phyloP scores from a whole-genome alignment of 2,113 vertebrate genomes.

The Leuciscus idus region DNA sequence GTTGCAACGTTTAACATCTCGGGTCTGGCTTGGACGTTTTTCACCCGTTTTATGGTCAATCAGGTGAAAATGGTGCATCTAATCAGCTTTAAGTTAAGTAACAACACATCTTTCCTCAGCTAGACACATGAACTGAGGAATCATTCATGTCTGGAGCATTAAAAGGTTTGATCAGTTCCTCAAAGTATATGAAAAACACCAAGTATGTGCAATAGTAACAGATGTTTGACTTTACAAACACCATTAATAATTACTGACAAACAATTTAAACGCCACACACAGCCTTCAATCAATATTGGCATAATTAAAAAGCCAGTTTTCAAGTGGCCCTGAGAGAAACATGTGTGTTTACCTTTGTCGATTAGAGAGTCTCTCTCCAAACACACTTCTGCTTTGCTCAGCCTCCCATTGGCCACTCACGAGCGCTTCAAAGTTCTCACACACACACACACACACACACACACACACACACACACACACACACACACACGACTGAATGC shows the following conservation, averaged over 20 bases:
- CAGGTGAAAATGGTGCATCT: not conserved
- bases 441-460: conserved; percentile 29
- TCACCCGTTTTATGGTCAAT: not conserved
- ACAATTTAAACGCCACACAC: not conserved
- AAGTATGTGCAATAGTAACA: not conserved
- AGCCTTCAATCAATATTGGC: not conserved
- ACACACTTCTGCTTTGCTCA: conserved; percentile 55
- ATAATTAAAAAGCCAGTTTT: not conserved
- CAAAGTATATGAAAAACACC: not conserved
- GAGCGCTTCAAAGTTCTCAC: conserved; percentile 26
- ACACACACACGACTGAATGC: conserved; percentile 62
- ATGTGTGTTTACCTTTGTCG: conserved; percentile 69
- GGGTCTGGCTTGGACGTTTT: not conserved
- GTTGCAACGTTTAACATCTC: too few relatives aligned
- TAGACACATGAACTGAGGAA: not conserved
- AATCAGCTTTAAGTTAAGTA: too few relatives aligned
- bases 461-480: too few relatives aligned
- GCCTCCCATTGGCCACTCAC: conserved; percentile 59
- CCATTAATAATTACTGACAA: conserved; percentile 31
- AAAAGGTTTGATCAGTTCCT: not conserved
- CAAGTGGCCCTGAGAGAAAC: not conserved
- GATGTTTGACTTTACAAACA: not conserved
- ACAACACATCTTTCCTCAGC: not conserved
- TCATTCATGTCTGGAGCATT: not conserved
- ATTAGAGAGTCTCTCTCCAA: conserved; percentile 62